These are phyloP conservation scores for Paradisaea rubra DNA, from an alignment of 2,113 vertebrate species.

Conservation along the genomic window DNA sequence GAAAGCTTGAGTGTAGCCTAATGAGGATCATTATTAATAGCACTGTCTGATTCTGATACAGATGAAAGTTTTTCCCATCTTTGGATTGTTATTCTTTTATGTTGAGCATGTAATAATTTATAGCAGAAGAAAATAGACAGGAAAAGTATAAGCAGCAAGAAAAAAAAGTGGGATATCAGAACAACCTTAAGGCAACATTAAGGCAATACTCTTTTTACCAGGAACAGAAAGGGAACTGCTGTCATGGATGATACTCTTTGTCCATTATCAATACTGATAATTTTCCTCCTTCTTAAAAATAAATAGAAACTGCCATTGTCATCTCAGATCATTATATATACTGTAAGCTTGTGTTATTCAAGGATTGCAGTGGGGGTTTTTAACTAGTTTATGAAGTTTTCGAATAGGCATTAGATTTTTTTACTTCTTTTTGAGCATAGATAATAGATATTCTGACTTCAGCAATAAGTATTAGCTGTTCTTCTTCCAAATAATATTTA, in stretches of 20 bases:
- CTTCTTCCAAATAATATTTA: not conserved
- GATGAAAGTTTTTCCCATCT: not conserved
- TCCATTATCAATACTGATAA: not conserved
- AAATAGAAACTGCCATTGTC: not conserved
- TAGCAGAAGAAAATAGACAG: not conserved
- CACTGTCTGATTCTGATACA: not conserved
- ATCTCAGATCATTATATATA: not conserved
- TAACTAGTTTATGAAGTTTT: not conserved
- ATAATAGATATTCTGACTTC: not conserved
- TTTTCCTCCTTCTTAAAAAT: not conserved
- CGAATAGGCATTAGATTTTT: not conserved
- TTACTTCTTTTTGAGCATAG: not conserved
- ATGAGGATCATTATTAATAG: constrained; percentile 22
- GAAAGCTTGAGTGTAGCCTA: not conserved
- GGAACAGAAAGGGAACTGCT: not conserved
- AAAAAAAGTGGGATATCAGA: not conserved
- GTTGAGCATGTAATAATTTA: not conserved
- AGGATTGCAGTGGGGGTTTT: not conserved
- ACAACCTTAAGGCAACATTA: not conserved
- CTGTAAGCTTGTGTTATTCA: not conserved
- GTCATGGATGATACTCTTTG: not conserved
- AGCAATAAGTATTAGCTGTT: not conserved
- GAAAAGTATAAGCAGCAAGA: not conserved
- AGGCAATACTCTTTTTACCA: not conserved
- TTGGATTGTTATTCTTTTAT: not conserved